Evolutionary conservation across 2,888 invertebrate species (phyloP), one percentile per base, ranked within the genome.

Genomic region (Pinctada fucata): DNA sequence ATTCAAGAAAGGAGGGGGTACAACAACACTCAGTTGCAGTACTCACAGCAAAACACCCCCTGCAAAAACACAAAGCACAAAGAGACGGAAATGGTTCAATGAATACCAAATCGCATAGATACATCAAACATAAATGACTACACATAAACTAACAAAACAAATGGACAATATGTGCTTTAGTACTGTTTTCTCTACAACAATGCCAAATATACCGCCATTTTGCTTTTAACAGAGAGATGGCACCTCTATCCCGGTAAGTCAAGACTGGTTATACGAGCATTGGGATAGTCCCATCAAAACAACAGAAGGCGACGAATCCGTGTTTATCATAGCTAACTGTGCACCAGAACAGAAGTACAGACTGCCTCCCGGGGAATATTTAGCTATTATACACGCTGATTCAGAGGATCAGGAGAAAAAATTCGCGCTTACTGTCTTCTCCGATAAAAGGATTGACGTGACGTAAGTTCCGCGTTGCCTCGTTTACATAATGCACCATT

Each of bases 261-360:
- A 79, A 3, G 70, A 83, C 65, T 86, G 85, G 76, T 72, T 88
- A 67, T 85, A 86, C 71, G 50, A 83, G 0, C 79, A 85, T 65
- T 87, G 86, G 74, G 84, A 87, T 6, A 63, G 50, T 13, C 52
- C 64, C 68, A 83, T 70, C 78, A 83, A 5, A 48, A 67, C 73
- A 58, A 79, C 31, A 13, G 79, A 80, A 0, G 83, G 83, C 3
- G 72, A 77, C 3, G 72, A 83, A 48, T 83, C 82, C 0, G 74
- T 67, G 0, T 85, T 85, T 52, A 85, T 86, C 71, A 72, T 82
- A 51, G 75, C 79, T 50, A 94, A 95, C 3, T 92, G 95, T 85
- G 95, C 95, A 93, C 95, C 95, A 70, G 95, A 95, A 10, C 95
- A 95, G 51, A 95, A 95, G 92, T 96, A 96, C 93, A 95, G 95